Base-by-base conservation (phyloP, 2,797 vertebrate species). In the Onychomys arenicola region DNA sequence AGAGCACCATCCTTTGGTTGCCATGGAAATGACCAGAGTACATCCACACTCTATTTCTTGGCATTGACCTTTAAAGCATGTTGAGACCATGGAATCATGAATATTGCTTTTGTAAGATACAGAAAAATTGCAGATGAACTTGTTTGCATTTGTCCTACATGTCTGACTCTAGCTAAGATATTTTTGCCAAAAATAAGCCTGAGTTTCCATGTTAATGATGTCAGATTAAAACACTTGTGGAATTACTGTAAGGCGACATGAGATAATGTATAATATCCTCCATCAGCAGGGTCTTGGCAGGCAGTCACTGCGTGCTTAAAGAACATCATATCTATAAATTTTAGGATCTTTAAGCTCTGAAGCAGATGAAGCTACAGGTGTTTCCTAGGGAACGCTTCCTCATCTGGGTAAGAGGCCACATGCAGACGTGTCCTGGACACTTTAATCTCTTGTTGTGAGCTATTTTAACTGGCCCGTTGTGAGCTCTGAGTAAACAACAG, bases 391-490 rank as follows among this genome's bases (percentile, higher is more conserved):
- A 49, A 13, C 61, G n/a, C 40, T 57, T 75, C 10, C n/a, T 37
- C 25, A 29, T 90, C 49, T 88, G 55, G 37, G 25, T 14, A 80
- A 6, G 16, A 69, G 10, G 9, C 29, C 82, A 46, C 1, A 19
- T 52, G 23, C 13, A 88, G 81, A 65, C 32, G 88, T 81, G 49
- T 55, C 67, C 40, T 25, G 34, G n/a, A 52, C 3, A 80, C 5
- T 73, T 81, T 52, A n/a, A 37, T 82, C 29, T 88, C 67, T 86
- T 67, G 9, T 93, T 82, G 76, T 89, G 63, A 93, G 76, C 19
- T 59, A 61, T 21, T 86, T 95, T 94, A 67, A 85, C 80, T 55
- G 65, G 43, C 63, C 61, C 49, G 27, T 29, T 81, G 63, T 59
- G 67, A 94, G 71, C 3, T 57, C 52, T 77, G 77, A 88, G 52